Conservation (phyloP, 2,113 vertebrate genomes). For the Acanthochromis polyacanthus region DNA sequence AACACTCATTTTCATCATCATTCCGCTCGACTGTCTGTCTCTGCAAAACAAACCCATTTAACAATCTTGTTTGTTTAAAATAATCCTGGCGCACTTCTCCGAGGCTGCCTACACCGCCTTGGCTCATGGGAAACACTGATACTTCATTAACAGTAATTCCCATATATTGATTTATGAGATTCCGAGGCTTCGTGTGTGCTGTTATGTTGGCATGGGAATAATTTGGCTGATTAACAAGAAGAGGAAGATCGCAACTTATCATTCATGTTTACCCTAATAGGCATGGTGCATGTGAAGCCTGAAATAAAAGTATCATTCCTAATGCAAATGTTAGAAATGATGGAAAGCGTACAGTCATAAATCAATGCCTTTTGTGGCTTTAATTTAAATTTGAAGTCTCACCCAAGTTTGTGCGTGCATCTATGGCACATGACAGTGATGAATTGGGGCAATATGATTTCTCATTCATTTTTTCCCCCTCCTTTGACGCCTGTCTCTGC, state of each 20-base stretch:
- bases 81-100: slow-evolving; percentile 23
- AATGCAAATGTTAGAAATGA: slow-evolving; percentile 23
- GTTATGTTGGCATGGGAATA: slow-evolving; percentile 34
- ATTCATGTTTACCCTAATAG: slow-evolving; percentile 14
- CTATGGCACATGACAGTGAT: slow-evolving; percentile 56
- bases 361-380: slow-evolving; percentile 24
- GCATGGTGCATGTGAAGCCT: slow-evolving; percentile 29
- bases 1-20: slow-evolving; percentile 47
- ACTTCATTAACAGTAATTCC: slow-evolving; percentile 30
- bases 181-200: not conserved
- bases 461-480: slow-evolving; percentile 28
- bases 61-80: slow-evolving; percentile 51
- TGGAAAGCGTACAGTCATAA: slow-evolving; percentile 13
- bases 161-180: slow-evolving; percentile 19
- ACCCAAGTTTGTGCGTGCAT: slow-evolving; percentile 24
- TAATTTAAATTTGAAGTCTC: slow-evolving; percentile 21
- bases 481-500: slow-evolving; percentile 42
- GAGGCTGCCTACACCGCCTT: not conserved
- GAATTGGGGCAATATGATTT: slow-evolving; percentile 52
- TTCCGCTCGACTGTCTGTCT: slow-evolving; percentile 40
- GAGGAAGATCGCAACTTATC: not conserved
- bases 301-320: not conserved
- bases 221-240: not conserved
- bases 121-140: slow-evolving; percentile 25
- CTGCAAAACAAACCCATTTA: slow-evolving; percentile 39